These are phyloP conservation scores for Nesoenas mayeri DNA, from an alignment of 2,113 vertebrate genomes.

Conservation along the genomic window DNA sequence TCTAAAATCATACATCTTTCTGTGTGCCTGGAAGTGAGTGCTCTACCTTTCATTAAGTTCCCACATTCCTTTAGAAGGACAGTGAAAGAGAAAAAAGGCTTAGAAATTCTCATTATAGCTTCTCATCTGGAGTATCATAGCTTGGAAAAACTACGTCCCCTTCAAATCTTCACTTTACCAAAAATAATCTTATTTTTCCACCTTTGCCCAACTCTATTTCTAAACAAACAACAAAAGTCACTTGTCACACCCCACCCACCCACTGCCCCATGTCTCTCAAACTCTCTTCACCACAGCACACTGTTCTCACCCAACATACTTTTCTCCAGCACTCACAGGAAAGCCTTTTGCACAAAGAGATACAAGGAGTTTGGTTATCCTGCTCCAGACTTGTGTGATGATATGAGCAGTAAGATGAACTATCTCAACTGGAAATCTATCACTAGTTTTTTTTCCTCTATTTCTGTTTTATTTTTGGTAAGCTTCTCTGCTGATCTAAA, in stretches of 20 bases:
- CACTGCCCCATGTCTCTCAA: rapidly evolving
- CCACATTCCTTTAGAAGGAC: background rate
- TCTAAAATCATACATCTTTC: background rate
- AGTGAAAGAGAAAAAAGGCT: background rate
- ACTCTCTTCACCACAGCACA: background rate
- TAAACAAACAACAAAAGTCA: background rate
- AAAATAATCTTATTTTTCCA: background rate
- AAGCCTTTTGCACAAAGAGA: background rate
- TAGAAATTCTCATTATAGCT: background rate
- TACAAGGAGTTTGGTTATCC: background rate
- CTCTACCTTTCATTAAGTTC: background rate
- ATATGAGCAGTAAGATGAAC: background rate
- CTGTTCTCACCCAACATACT: background rate
- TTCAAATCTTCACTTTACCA: background rate
- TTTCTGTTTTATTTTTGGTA: background rate
- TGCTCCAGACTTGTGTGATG: background rate
- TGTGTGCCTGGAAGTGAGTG: background rate
- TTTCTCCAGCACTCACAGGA: background rate
- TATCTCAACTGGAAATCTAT: background rate
- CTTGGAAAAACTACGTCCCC: background rate
- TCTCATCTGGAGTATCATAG: background rate
- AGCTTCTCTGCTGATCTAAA: background rate
- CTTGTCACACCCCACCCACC: background rate
- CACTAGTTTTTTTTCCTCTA: background rate
- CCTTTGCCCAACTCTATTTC: background rate